Evolutionary conservation across 2,113 vertebrate species (phyloP).

Genomic region (Perca fluviatilis): DNA sequence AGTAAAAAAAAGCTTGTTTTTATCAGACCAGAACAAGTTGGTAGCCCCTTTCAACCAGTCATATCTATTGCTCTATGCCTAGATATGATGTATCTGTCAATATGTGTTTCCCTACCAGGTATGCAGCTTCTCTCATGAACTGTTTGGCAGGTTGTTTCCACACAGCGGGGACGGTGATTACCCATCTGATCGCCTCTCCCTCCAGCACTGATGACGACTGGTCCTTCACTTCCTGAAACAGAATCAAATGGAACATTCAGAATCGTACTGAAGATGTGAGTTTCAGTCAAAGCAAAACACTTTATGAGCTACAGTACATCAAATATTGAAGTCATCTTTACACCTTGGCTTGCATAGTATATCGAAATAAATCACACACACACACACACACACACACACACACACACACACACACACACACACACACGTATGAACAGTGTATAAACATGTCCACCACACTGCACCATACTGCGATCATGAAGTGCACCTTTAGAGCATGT

Average conservation of each 20-base stretch:
- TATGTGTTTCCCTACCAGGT: constrained; percentile 85
- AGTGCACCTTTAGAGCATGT: constrained; percentile 91
- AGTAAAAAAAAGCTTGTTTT: no score
- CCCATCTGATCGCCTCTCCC: constrained; percentile 90
- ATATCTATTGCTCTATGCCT: neutral
- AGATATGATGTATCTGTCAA: neutral
- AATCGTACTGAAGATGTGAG: neutral
- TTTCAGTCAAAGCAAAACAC: neutral
- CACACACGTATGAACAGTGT: neutral
- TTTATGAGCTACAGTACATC: neutral
- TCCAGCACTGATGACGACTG: constrained; percentile 87
- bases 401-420: no score
- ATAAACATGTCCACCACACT: neutral
- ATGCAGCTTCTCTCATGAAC: constrained; percentile 97
- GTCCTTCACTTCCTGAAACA: constrained; percentile 91
- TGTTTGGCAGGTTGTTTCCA: constrained; percentile 99
- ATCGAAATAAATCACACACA: neutral
- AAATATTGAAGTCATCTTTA: neutral
- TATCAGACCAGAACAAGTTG: neutral
- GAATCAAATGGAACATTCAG: neutral
- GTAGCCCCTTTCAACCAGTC: neutral
- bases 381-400: no score
- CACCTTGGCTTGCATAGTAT: neutral
- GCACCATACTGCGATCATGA: neutral
- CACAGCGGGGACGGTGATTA: constrained; percentile 96